Evolutionary conservation across 2,113 vertebrate genomes (phyloP).

Genomic region (Ptilorrhoa leucosticta): DNA sequence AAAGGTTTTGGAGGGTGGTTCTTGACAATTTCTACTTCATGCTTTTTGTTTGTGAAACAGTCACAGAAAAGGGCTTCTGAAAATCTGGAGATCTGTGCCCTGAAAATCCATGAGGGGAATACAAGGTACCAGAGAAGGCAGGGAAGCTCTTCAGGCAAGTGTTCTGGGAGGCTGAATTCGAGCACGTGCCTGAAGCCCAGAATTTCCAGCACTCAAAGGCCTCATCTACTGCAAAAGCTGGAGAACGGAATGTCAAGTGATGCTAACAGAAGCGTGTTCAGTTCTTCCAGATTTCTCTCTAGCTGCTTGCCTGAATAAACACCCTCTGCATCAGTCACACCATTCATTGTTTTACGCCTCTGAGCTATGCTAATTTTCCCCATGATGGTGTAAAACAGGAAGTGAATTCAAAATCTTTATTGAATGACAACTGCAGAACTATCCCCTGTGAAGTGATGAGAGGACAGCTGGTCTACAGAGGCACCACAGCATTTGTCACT

Average conservation of each 20-base stretch:
- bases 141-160: neutral
- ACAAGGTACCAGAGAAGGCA: neutral
- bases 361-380: neutral
- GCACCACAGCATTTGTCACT: neutral
- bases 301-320: conserved; percentile 3
- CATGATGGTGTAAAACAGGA: neutral
- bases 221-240: neutral
- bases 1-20: neutral
- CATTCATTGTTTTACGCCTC: neutral
- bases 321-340: neutral
- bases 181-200: neutral
- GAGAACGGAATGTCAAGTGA: neutral
- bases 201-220: neutral
- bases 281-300: neutral
- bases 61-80: neutral
- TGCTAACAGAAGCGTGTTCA: neutral
- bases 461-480: neutral
- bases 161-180: neutral
- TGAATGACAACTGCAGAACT: neutral
- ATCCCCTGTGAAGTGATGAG: neutral
- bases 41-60: neutral
- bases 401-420: neutral
- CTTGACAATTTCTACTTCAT: neutral
- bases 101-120: neutral
- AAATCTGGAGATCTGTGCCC: neutral